Evolutionary conservation across 2,888 invertebrate genomes (phyloP).

Genomic region (Catocala sponsa): DNA sequence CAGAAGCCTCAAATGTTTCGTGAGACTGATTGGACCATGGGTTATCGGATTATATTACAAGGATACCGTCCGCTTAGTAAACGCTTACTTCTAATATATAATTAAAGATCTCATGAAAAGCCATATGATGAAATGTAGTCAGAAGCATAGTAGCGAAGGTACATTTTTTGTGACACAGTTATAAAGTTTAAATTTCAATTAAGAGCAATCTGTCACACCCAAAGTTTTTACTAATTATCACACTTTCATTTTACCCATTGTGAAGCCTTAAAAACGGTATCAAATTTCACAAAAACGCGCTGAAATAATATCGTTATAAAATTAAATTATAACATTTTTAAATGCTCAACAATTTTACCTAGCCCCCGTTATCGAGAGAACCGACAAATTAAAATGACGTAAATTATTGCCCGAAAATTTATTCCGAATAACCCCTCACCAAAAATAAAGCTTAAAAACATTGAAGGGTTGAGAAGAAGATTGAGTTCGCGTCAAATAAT

Average conservation of each 20-base stretch:
- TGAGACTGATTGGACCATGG: constrained; percentile 2
- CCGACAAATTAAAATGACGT: not conserved
- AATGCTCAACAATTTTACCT: not conserved
- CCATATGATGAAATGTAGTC: no score
- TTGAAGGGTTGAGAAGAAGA: constrained; percentile 11
- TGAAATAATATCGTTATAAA: no score
- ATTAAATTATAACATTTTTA: not conserved
- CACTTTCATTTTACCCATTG: no score
- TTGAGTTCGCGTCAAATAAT: constrained; percentile 22
- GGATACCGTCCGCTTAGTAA: not conserved
- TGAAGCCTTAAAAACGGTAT: no score
- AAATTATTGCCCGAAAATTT: not conserved
- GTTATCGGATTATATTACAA: not conserved
- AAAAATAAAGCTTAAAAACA: constrained; percentile 6
- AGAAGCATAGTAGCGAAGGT: no score
- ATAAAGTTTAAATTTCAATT: no score
- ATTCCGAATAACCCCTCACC: not conserved
- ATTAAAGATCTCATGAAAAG: no score
- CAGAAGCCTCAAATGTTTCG: constrained; percentile 4
- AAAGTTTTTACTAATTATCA: no score
- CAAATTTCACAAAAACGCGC: no score
- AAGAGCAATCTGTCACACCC: no score
- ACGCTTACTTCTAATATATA: no score
- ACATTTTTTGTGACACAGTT: no score
- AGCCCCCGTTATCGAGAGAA: not conserved